A percentile compares a stretch with the other conserved stretches of the same genome.
phyloP scores from a whole-genome alignment of 2,888 invertebrate genomes.

The Calliopum simillimum region DNA sequence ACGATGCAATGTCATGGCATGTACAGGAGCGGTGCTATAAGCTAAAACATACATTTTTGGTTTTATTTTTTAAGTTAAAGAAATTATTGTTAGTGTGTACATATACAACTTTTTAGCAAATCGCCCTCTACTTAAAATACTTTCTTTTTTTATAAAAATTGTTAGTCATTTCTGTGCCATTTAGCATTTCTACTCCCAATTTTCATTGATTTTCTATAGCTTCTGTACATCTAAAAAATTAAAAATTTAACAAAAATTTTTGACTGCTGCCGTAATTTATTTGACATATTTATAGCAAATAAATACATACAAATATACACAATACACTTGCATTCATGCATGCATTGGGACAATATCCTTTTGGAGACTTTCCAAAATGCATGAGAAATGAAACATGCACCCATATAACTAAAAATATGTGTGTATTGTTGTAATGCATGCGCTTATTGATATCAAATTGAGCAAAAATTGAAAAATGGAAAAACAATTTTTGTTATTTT shows the following conservation, averaged over 20 bases:
- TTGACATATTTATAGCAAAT: constrained; percentile 42
- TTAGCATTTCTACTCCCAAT: too few relatives aligned
- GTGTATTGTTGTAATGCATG: neutral
- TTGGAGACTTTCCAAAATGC: constrained; percentile 21
- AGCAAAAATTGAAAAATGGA: constrained; percentile 22
- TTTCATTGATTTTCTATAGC: too few relatives aligned
- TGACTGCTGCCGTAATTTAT: constrained; percentile 40
- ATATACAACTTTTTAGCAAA: too few relatives aligned
- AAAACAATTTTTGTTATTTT: constrained; percentile 3
- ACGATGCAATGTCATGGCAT: too few relatives aligned
- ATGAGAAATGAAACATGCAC: neutral
- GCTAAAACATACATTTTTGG: too few relatives aligned
- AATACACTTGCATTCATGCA: constrained; percentile 11
- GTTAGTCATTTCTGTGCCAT: too few relatives aligned
- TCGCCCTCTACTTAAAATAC: too few relatives aligned
- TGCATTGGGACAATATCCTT: neutral
- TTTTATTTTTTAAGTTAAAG: too few relatives aligned
- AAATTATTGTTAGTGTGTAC: too few relatives aligned
- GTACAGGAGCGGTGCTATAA: too few relatives aligned
- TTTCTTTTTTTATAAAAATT: too few relatives aligned
- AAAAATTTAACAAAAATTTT: neutral
- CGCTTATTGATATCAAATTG: constrained; percentile 35
- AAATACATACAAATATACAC: constrained; percentile 30
- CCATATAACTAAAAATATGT: neutral
- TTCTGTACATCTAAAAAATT: neutral